A percentile compares a stretch with the other conserved stretches of the same genome.
These are phyloP conservation scores for Tragopan temminckii DNA, from an alignment of 2,797 vertebrate species.

Conservation along the genomic window DNA sequence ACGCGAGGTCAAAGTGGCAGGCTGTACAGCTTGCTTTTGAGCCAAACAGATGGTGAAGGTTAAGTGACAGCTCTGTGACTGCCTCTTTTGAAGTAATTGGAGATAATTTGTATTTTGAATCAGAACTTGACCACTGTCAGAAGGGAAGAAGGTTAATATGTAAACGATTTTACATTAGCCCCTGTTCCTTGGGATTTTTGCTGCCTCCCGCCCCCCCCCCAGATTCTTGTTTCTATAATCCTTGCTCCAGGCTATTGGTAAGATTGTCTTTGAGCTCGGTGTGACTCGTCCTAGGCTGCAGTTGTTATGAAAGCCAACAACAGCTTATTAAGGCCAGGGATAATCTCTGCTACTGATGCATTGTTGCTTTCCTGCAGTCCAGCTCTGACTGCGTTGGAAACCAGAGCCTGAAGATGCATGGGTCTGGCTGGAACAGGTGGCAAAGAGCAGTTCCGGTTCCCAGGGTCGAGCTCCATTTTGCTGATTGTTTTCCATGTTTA, in stretches of 20 bases:
- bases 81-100: constrained; percentile 97
- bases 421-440: constrained; percentile 24
- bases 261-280: constrained; percentile 79
- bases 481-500: neutral
- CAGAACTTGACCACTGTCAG: constrained; percentile 93
- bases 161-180: constrained; percentile 95
- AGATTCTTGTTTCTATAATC: constrained; percentile 90
- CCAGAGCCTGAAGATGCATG: constrained; percentile 31
- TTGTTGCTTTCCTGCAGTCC: constrained; percentile 80
- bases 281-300: constrained; percentile 79
- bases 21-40: constrained; percentile 88
- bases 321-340: constrained; percentile 83
- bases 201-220: constrained; percentile 56
- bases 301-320: constrained; percentile 83
- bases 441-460: constrained; percentile 25
- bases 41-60: constrained; percentile 98
- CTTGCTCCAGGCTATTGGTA: constrained; percentile 92
- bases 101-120: constrained; percentile 97
- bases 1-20: constrained; percentile 90
- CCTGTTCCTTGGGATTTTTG: constrained; percentile 81
- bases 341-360: constrained; percentile 82
- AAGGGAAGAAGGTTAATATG: constrained; percentile 95
- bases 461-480: constrained; percentile 21
- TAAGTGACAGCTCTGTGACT: constrained; percentile 96
- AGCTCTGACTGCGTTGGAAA: constrained; percentile 58